Evolutionary conservation across 2,888 invertebrate species (phyloP).

Genomic region (Adineta ricciae): DNA sequence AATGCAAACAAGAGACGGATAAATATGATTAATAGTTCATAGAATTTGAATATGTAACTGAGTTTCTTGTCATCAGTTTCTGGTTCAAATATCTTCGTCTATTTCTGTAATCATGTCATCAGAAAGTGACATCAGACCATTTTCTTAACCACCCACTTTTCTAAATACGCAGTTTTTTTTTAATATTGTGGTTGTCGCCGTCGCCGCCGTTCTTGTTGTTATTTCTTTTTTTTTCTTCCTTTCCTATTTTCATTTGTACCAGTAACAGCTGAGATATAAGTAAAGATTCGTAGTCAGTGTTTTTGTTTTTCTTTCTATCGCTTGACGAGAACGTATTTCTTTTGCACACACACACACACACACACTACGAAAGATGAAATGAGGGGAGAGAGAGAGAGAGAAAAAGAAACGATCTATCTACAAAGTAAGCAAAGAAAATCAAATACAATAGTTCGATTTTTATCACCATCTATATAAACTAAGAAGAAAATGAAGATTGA

Average conservation of each 20-base stretch:
- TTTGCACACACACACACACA: neutral
- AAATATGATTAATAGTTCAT: neutral
- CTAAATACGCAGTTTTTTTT: neutral
- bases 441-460: neutral
- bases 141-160: neutral
- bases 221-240: neutral
- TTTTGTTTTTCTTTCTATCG: neutral
- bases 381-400: too few species aligned
- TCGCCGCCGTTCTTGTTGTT: neutral
- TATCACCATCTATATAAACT: neutral
- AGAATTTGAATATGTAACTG: neutral
- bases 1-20: too few species aligned
- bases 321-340: neutral
- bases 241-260: neutral
- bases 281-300: neutral
- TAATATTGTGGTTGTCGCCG: neutral
- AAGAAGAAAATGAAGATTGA: neutral
- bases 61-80: neutral
- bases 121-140: neutral
- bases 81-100: neutral
- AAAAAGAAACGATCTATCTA: neutral
- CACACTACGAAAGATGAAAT: neutral
- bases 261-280: neutral
- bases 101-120: neutral
- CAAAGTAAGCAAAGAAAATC: neutral